phyloP scores from a whole-genome alignment of 2,888 invertebrate genomes.

The Capitulum mitella region DNA sequence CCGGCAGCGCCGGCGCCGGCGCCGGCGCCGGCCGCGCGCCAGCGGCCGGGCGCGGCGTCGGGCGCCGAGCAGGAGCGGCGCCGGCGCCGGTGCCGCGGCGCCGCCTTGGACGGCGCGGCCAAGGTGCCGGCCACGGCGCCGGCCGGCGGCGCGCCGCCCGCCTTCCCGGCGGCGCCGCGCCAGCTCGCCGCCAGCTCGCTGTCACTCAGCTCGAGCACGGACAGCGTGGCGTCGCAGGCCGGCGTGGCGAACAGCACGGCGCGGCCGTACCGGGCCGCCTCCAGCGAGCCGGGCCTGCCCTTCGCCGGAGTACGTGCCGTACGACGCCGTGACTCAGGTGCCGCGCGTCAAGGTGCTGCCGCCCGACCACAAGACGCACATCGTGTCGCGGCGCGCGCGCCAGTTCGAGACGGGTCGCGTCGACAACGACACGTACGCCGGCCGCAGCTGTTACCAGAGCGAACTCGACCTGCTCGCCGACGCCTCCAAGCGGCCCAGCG shows the following conservation, averaged over 20 bases:
- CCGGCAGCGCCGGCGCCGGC: conserved; percentile 55
- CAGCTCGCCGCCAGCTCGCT: not conserved
- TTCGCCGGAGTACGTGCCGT: conserved; percentile 22
- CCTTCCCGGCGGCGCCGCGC: conserved; percentile 39
- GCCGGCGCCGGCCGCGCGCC: conserved; percentile 30
- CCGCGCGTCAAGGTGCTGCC: conserved; percentile 22
- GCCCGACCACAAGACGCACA: conserved; percentile 44
- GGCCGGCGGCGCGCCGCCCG: conserved; percentile 5
- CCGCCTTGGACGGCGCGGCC: not conserved
- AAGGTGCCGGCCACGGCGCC: conserved; percentile 1
- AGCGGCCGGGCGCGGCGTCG: not conserved
- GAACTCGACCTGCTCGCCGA: not conserved
- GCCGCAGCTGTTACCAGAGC: not conserved
- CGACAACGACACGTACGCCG: conserved; percentile 49
- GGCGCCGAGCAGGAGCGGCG: conserved; percentile 36
- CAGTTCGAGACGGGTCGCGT: conserved; percentile 63
- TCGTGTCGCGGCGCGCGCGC: conserved; percentile 64
- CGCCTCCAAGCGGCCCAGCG: not conserved
- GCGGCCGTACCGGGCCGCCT: not conserved
- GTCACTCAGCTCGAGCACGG: conserved; percentile 16
- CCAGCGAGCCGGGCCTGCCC: not conserved
- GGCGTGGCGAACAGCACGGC: conserved; percentile 2
- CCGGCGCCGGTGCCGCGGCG: conserved; percentile 30
- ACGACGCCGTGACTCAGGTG: conserved; percentile 20
- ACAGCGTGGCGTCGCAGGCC: not conserved